These are phyloP conservation scores for Cirrhinus molitorella DNA, from an alignment of 2,797 vertebrate species.

Conservation along the genomic window DNA sequence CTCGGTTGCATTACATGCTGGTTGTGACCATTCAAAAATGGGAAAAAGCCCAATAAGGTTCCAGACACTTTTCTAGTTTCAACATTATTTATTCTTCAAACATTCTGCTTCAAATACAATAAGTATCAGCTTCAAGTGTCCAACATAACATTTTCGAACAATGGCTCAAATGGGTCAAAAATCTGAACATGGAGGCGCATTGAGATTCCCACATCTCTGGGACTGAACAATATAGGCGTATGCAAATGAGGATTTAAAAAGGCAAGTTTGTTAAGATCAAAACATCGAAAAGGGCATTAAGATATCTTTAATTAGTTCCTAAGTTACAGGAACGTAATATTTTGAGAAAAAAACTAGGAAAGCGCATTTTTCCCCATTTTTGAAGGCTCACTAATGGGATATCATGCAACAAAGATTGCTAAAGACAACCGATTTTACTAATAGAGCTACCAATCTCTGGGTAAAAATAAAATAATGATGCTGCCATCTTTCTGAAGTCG, in stretches of 20 bases:
- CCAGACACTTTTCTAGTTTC: neutral
- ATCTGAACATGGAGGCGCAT: neutral
- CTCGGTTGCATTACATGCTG: neutral
- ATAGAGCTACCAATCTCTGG: neutral
- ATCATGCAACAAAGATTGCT: neutral
- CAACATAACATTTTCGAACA: neutral
- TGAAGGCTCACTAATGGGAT: neutral
- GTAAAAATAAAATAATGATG: neutral
- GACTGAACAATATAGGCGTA: neutral
- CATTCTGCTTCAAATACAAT: neutral
- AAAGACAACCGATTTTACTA: neutral
- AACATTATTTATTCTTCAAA: neutral
- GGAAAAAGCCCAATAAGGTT: neutral
- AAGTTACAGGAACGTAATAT: neutral
- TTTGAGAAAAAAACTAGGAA: neutral
- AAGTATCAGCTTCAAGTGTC: neutral
- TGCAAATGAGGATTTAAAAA: neutral
- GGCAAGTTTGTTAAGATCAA: neutral
- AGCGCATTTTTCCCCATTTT: neutral
- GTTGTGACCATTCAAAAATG: neutral
- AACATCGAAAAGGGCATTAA: neutral
- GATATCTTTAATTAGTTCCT: neutral
- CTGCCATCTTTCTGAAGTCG: neutral
- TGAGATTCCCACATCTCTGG: no score
- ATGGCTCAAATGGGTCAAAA: neutral